Evolutionary conservation across 2,888 invertebrate species (phyloP).

Genomic region (Ornithoptera priamus): DNA sequence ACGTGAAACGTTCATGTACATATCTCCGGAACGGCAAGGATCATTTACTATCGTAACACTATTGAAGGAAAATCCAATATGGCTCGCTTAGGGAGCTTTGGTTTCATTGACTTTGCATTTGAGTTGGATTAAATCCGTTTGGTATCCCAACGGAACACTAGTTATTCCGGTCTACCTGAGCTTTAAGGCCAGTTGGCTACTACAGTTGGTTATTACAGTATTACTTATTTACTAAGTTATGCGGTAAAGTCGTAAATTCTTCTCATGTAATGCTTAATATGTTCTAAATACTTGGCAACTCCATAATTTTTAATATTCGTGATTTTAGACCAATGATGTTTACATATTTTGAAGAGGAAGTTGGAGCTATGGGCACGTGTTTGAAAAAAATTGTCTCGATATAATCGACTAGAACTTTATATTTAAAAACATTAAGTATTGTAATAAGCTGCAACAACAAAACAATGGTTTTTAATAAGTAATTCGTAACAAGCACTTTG

Average conservation of each 20-base stretch:
- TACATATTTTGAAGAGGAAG: too few species aligned
- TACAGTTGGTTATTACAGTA: slow-evolving; percentile 17
- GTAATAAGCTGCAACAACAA: too few species aligned
- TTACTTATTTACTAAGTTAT: slow-evolving; percentile 20
- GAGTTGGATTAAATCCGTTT: slow-evolving; percentile 44
- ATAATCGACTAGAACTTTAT: too few species aligned
- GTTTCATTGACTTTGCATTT: slow-evolving; percentile 30
- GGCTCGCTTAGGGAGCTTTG: slow-evolving; percentile 27
- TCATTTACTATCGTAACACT: slow-evolving; percentile 24
- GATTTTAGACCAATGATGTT: too few species aligned
- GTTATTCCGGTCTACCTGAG: slow-evolving; percentile 30
- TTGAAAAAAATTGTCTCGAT: too few species aligned
- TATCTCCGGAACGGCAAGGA: slow-evolving; percentile 7
- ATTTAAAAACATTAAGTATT: too few species aligned
- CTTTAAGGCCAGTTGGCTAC: slow-evolving; percentile 19
- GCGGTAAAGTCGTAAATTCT: neutral
- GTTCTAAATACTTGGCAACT: too few species aligned
- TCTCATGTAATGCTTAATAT: neutral
- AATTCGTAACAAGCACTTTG: too few species aligned
- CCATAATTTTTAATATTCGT: too few species aligned
- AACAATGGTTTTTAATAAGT: too few species aligned
- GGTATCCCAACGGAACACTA: slow-evolving; percentile 31
- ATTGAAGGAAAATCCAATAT: slow-evolving; percentile 24
- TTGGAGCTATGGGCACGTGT: too few species aligned
- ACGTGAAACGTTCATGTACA: neutral